A percentile compares a stretch with the other conserved stretches of the same genome.
Conservation (phyloP, 2,797 vertebrate species). For the Xyrichtys novacula region DNA sequence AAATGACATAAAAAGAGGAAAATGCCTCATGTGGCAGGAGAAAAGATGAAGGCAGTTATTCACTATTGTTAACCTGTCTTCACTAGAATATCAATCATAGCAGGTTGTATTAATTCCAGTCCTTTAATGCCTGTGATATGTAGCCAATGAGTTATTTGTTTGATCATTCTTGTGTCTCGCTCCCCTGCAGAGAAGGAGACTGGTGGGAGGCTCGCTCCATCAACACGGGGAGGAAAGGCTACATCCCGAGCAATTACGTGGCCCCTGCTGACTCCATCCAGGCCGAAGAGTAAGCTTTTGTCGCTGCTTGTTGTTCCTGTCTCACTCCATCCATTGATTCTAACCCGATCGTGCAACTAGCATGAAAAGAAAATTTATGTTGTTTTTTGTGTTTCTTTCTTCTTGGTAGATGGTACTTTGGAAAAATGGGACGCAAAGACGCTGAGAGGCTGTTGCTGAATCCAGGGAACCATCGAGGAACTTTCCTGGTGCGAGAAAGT, state of each 20-base stretch:
- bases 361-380: background rate
- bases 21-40: background rate
- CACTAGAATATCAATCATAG: conserved; percentile 14
- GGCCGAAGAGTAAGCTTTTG: conserved; percentile 93
- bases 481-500: conserved; percentile 95
- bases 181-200: conserved; percentile 91
- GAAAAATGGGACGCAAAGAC: conserved; percentile 98
- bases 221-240: conserved; percentile 94
- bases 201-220: conserved; percentile 99
- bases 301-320: conserved; percentile 36
- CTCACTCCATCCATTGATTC: conserved; percentile 44
- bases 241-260: conserved; percentile 98
- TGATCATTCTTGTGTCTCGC: conserved; percentile 38
- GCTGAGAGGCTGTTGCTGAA: conserved; percentile 94
- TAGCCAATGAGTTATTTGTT: conserved; percentile 4
- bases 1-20: background rate
- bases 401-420: conserved; percentile 94
- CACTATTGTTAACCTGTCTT: conserved; percentile 2
- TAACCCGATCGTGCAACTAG: conserved; percentile 26
- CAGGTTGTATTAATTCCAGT: background rate
- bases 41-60: background rate
- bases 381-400: background rate
- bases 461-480: conserved; percentile 94
- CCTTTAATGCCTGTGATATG: conserved; percentile 14
- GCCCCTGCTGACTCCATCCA: conserved; percentile 98